phyloP scores from a whole-genome alignment of 2,797 vertebrate genomes.

The Molossus molossus region DNA sequence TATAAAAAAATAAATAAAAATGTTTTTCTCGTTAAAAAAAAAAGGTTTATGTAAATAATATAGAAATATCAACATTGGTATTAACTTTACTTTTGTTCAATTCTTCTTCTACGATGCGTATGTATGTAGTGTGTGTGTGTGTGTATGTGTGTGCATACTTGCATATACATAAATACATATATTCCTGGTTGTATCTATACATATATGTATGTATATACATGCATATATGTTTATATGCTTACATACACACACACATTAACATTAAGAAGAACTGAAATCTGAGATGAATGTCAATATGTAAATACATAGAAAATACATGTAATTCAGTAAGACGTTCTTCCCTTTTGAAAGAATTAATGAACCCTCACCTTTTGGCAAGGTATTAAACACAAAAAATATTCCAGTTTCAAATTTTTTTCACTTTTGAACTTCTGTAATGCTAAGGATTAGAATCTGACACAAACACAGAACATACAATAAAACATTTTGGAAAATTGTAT shows the following conservation, averaged over 20 bases:
- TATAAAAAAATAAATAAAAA: too few species aligned
- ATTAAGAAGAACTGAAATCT: background rate
- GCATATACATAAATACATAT: background rate
- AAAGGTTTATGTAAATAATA: background rate
- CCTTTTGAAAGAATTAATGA: background rate
- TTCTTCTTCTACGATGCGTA: background rate
- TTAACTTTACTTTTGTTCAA: background rate
- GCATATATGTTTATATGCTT: background rate
- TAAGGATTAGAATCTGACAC: background rate
- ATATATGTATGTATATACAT: accelerated
- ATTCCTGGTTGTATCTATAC: background rate
- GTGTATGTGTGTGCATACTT: background rate
- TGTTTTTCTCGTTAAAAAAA: too few species aligned
- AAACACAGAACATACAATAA: background rate
- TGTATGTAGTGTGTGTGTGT: background rate
- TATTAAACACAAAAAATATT: background rate
- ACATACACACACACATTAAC: background rate
- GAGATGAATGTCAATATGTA: background rate
- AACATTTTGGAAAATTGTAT: background rate
- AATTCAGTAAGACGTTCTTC: background rate
- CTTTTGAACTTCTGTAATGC: background rate
- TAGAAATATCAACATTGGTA: background rate
- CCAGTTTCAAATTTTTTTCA: background rate
- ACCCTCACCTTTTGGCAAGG: background rate
- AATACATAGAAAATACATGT: background rate